phyloP scores from a whole-genome alignment of 2,888 invertebrate genomes.

The Cheilosia scutellata region DNA sequence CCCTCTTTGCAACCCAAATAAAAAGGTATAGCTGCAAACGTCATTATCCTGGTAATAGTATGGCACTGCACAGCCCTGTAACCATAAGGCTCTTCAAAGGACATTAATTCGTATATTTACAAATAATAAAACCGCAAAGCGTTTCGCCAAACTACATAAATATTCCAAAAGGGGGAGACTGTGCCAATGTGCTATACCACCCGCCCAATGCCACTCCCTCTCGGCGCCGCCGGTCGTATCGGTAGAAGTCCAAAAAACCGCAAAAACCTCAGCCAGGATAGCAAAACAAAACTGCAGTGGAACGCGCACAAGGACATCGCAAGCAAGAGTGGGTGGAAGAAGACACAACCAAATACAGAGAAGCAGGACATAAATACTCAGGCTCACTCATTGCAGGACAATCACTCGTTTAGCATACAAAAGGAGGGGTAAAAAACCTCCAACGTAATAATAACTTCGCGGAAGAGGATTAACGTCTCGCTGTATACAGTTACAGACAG shows the following conservation, averaged over 20 bases:
- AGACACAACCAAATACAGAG: conserved; percentile 3
- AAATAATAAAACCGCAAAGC: conserved; percentile 79
- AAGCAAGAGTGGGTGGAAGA: conserved; percentile 13
- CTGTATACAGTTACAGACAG: conserved; percentile 28
- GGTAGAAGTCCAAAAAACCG: conserved; percentile 68
- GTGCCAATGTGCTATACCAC: conserved; percentile 21
- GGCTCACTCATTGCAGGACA: conserved; percentile 56
- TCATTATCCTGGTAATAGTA: conserved; percentile 55
- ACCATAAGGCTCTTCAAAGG: conserved; percentile 54
- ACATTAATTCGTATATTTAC: conserved; percentile 77
- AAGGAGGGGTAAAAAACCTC: conserved; percentile 42
- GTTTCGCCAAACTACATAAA: conserved; percentile 76
- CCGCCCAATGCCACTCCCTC: conserved; percentile 63
- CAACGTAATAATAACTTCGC: conserved; percentile 51
- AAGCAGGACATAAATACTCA: conserved; percentile 51
- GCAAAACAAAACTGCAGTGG: conserved; percentile 63
- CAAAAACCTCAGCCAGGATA: conserved; percentile 69
- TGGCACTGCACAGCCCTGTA: conserved; percentile 27
- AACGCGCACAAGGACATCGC: conserved; percentile 63
- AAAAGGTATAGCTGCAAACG: conserved; percentile 37
- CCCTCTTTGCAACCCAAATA: neutral
- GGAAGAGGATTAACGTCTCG: conserved; percentile 64
- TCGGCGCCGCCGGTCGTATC: neutral
- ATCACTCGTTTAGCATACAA: conserved; percentile 63
- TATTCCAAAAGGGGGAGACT: conserved; percentile 53